Percentiles rank a stretch among this genome's conserved stretches.
These are phyloP conservation scores for Trichogramma dendrolimi DNA, from an alignment of 2,888 invertebrate genomes.

Conservation along the genomic window DNA sequence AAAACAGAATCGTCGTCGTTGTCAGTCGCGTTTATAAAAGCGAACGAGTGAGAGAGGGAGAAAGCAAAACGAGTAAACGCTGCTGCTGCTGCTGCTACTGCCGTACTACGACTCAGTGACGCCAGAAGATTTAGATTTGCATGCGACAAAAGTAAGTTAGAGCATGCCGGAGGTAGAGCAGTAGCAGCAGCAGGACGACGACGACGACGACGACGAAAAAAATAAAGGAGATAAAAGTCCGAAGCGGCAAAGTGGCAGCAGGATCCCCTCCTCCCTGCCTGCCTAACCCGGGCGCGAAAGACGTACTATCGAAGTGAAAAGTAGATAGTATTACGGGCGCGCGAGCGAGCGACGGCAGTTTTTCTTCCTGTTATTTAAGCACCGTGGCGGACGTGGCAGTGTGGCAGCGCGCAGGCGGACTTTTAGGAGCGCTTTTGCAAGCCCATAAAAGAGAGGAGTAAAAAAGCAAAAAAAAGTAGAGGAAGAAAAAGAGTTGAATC, in stretches of 20 bases:
- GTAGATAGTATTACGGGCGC: not conserved
- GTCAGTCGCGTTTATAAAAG: too few relatives aligned
- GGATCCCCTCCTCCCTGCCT: not conserved
- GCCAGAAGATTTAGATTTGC: conserved; percentile 16
- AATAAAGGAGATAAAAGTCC: not conserved
- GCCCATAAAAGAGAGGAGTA: too few relatives aligned
- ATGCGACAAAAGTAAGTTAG: not conserved
- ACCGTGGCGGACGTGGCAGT: too few relatives aligned
- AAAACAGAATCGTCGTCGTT: too few relatives aligned
- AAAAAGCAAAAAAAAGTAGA: too few relatives aligned
- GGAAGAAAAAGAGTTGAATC: too few relatives aligned
- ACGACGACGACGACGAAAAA: not conserved
- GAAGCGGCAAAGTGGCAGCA: not conserved
- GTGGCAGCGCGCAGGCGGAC: too few relatives aligned
- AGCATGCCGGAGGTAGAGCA: not conserved
- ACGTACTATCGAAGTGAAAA: conserved; percentile 3
- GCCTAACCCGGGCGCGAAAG: not conserved
- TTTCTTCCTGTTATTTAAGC: too few relatives aligned
- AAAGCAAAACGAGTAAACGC: not conserved
- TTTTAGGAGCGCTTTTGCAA: too few relatives aligned
- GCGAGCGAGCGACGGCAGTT: too few relatives aligned
- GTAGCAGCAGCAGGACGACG: not conserved
- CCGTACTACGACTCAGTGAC: not conserved
- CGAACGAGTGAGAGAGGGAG: too few relatives aligned
- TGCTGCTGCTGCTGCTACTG: not conserved